Evolutionary conservation across 2,113 vertebrate species (phyloP).

Genomic region (Bos javanicus): DNA sequence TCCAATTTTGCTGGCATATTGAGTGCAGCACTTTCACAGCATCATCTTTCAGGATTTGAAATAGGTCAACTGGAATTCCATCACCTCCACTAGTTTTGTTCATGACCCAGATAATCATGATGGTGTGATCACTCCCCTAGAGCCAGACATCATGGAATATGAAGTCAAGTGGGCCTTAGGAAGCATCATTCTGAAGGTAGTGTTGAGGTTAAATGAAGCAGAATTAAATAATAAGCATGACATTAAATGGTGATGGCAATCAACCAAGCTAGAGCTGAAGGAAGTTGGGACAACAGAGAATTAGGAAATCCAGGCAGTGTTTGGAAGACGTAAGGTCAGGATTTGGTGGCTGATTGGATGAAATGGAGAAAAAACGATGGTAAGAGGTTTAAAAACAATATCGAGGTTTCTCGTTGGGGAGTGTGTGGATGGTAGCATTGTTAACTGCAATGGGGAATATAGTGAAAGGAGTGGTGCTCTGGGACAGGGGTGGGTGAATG

Average conservation of each 20-base stretch:
- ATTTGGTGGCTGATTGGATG: not conserved
- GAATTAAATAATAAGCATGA: not conserved
- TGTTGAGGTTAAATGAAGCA: not conserved
- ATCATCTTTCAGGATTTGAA: too few species aligned
- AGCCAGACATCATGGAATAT: not conserved
- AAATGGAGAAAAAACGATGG: not conserved
- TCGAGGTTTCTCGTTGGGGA: not conserved
- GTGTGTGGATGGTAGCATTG: not conserved
- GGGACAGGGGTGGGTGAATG: not conserved
- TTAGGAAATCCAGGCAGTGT: not conserved
- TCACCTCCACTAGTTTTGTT: too few species aligned
- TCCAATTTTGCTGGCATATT: too few species aligned
- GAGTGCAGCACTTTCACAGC: too few species aligned
- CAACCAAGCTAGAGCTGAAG: not conserved
- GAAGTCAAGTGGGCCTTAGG: not conserved
- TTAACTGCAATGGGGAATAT: not conserved
- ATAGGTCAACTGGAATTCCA: too few species aligned
- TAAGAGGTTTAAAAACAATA: not conserved
- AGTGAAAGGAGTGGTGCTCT: not conserved
- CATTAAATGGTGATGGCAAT: not conserved
- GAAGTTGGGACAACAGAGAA: not conserved
- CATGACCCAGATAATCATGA: not conserved
- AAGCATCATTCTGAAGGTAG: not conserved
- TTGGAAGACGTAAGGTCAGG: not conserved
- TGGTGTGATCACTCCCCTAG: not conserved